Percentiles rank a stretch among this genome's conserved stretches.
Evolutionary conservation across 2,113 vertebrate species (phyloP).

Genomic region (Melanerpes formicivorus): DNA sequence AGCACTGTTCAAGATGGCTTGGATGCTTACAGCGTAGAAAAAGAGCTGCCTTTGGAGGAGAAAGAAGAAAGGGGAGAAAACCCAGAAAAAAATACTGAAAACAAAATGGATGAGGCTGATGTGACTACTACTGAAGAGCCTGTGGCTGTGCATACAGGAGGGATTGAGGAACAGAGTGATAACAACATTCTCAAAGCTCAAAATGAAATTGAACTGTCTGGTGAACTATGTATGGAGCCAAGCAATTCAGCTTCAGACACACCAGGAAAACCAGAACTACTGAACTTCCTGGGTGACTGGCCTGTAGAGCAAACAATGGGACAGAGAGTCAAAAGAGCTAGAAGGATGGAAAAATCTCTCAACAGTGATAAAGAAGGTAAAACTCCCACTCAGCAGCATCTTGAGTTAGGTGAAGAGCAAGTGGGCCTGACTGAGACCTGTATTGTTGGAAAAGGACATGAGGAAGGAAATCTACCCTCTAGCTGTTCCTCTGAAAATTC

Average conservation of each 20-base stretch:
- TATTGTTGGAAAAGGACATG: not conserved
- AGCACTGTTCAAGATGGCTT: not conserved
- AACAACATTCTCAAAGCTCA: not conserved
- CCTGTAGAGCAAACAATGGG: slow-evolving; percentile 82
- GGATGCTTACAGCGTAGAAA: not conserved
- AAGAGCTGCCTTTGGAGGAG: slow-evolving; percentile 6
- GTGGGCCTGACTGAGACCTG: not conserved
- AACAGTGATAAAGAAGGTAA: slow-evolving; percentile 42
- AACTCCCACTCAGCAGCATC: not conserved
- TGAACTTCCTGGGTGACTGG: slow-evolving; percentile 92
- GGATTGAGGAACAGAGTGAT: slow-evolving; percentile 9
- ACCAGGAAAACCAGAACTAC: slow-evolving; percentile 41
- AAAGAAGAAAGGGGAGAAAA: slow-evolving; percentile 39
- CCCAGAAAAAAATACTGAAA: not conserved
- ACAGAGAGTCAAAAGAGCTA: slow-evolving; percentile 80
- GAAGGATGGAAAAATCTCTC: slow-evolving; percentile 70
- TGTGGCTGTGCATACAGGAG: not conserved
- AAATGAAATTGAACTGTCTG: not conserved
- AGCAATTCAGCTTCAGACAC: slow-evolving; percentile 34
- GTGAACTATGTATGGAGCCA: not conserved
- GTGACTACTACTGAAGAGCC: not conserved
- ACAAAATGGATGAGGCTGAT: not conserved
- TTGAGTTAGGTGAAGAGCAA: slow-evolving; percentile 2
- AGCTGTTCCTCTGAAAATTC: not conserved
- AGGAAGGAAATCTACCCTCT: not conserved